Evolutionary conservation across 1,140 invertebrate genomes (phyloP), one percentile per base, ranked within the genome.

Genomic region (Dolichoris vasculosae): DNA sequence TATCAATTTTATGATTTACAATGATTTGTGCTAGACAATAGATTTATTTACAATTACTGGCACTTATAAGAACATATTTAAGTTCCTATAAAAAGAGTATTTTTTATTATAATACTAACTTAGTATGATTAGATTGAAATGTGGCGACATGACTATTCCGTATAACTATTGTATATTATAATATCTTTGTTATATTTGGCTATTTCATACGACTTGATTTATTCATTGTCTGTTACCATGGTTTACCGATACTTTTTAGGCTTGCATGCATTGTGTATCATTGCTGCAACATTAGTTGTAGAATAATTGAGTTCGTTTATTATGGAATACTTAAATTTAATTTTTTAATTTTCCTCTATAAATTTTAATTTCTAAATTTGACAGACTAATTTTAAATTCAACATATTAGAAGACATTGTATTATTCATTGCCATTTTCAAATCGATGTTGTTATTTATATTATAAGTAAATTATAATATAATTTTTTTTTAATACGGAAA

Each of bases 31-130:
- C 46, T 76, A 51, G 75, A 76, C 30, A n/a, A 2, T 76, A 51
- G 20, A 3, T 20, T 51, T 76, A 76, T 76, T 51, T 76, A 76
- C 75, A 76, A 76, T 32, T 51, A 76, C 46, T 76, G 75, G 46
- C 46, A 73, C 69, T 40, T 17, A 76, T 76, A 30, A 51, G 43
- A 76, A 76, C 75, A 30, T n/a, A 76, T 20, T 76, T 13, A 32
- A 8, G 75, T 32, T 76, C 30, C 64, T 67, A 48, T 76, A 30
- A 51, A 51, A 76, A 51, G 43, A 76, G 43, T 76, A 76, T 76
- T 51, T 51, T 51, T 76, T 76, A 51, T 76, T 32, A 15, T 76
- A 76, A 43, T 35, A 17, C 20, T 76, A 51, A 51, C 26, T n/a
- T 76, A 76, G 38, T 20, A 76, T 51, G 30, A 76, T 76, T 76